Evolutionary conservation across 92 coral and sea anemone species (phyloP).

Genomic region (Palythoa caribaeorum): DNA sequence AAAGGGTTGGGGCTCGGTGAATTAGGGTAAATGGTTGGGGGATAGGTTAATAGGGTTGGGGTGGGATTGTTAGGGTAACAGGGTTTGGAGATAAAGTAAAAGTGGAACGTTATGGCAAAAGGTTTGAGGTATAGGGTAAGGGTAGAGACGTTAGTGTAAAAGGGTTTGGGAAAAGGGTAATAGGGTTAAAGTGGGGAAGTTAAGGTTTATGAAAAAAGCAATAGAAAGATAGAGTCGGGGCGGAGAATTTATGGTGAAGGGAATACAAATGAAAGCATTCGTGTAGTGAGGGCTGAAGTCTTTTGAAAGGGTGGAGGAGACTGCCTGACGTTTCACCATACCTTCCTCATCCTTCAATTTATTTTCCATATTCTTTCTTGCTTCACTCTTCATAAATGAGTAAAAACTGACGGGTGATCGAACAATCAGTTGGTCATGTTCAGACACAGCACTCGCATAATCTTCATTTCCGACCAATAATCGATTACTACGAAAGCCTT

Average conservation of each 20-base stretch:
- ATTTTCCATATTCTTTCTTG: constrained; percentile 16
- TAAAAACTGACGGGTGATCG: constrained; percentile 89
- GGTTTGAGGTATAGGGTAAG: no score
- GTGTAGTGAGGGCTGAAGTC: neutral
- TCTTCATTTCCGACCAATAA: constrained; percentile 75
- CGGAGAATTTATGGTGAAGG: neutral
- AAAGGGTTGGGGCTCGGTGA: no score
- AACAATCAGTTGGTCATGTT: constrained; percentile 82
- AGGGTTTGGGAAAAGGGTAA: neutral
- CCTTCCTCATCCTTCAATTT: constrained; percentile 27
- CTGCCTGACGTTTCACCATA: neutral
- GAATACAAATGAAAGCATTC: neutral
- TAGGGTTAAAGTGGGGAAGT: neutral
- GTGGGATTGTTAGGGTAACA: no score
- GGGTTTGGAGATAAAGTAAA: neutral
- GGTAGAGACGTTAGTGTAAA: no score
- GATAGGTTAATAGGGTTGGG: no score
- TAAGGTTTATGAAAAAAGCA: neutral
- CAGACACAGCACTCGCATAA: constrained; percentile 85
- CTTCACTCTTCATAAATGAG: constrained; percentile 61
- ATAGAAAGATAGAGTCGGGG: neutral
- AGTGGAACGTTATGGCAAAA: no score
- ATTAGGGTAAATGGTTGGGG: no score
- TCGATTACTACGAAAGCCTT: constrained; percentile 85
- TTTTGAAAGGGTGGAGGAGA: no score